These are phyloP conservation scores for Denticeps clupeoides DNA, from an alignment of 2,797 vertebrate genomes.

Conservation along the genomic window DNA sequence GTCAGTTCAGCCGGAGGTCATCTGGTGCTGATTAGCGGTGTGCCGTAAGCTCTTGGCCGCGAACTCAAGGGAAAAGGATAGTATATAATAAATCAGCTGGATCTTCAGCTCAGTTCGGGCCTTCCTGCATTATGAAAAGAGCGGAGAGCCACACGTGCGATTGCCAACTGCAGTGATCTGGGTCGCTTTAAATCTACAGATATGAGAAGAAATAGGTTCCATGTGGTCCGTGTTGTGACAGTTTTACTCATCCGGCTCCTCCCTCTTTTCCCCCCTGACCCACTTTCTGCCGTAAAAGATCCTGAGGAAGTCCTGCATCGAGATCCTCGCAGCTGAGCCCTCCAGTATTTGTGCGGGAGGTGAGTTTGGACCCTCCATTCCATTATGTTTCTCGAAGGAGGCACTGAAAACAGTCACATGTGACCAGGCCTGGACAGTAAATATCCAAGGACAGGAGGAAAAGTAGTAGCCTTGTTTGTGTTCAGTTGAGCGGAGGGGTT, in stretches of 20 bases:
- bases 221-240: neutral
- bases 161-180: too few species aligned
- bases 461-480: too few species aligned
- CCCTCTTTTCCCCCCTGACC: slow-evolving; percentile 3
- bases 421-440: too few species aligned
- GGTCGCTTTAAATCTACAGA: neutral
- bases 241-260: neutral
- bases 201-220: neutral
- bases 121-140: slow-evolving; percentile 25
- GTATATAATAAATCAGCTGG: slow-evolving; percentile 29
- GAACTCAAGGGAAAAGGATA: slow-evolving; percentile 20
- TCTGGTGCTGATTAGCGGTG: slow-evolving; percentile 47
- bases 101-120: slow-evolving; percentile 18
- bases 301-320: slow-evolving; percentile 92
- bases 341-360: slow-evolving; percentile 97
- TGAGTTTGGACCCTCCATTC: slow-evolving; percentile 38
- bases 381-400: neutral
- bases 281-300: slow-evolving; percentile 62
- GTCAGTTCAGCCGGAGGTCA: slow-evolving; percentile 34
- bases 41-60: slow-evolving; percentile 24
- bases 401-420: too few species aligned
- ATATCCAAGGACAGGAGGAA: too few species aligned
- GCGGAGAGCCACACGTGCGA: slow-evolving; percentile 9
- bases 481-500: too few species aligned
- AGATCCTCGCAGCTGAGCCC: slow-evolving; percentile 92